phyloP scores from a whole-genome alignment of 2,797 vertebrate genomes.

The Australoheros facetus region DNA sequence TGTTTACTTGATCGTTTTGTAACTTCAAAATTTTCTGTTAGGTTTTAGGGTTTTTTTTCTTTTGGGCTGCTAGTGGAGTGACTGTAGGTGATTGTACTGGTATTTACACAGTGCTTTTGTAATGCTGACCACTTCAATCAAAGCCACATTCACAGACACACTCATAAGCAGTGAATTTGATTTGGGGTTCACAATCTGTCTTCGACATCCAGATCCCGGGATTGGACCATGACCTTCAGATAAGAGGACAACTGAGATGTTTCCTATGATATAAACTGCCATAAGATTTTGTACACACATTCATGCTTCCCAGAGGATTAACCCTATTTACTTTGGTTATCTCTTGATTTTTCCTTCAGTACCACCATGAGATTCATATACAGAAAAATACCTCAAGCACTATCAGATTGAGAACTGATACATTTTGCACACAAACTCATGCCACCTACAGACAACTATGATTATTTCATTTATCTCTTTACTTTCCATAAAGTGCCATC shows the following conservation, averaged over 20 bases:
- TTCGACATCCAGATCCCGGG: rapidly evolving
- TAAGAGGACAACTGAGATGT: neutral
- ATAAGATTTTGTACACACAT: neutral
- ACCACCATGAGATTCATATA: no score
- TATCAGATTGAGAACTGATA: no score
- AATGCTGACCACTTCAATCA: neutral
- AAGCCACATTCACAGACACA: neutral
- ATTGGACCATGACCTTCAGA: neutral
- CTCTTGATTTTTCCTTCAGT: neutral
- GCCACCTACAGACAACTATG: no score
- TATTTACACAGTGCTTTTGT: neutral
- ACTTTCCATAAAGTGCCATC: no score
- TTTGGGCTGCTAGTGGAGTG: neutral
- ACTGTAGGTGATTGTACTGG: neutral
- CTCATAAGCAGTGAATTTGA: neutral
- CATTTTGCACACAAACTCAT: no score
- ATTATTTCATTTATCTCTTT: no score
- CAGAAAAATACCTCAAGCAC: no score
- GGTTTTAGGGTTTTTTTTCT: neutral
- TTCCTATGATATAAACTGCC: no score
- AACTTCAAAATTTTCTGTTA: neutral
- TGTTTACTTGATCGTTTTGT: neutral
- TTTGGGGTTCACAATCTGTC: neutral
- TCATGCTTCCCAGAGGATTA: neutral
- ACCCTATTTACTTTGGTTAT: neutral